Evolutionary conservation across 2,888 invertebrate genomes (phyloP).

Genomic region (Shargacucullia verbasci): DNA sequence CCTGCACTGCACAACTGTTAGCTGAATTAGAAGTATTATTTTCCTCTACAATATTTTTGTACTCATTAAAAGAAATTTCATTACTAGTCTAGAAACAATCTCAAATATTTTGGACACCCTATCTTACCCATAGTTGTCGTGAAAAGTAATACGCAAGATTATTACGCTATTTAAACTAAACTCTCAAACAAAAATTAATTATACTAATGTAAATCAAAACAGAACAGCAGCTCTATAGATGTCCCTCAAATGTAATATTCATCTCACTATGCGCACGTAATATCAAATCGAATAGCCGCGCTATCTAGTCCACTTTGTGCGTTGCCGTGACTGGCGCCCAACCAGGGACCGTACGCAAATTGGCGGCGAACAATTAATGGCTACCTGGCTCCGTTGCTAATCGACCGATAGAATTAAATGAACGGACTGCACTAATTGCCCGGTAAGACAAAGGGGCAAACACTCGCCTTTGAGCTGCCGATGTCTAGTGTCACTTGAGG

Average conservation of each 20-base stretch:
- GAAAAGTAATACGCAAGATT: no score
- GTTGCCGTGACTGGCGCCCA: constrained; percentile 70
- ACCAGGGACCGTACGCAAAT: constrained; percentile 77
- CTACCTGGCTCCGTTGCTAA: constrained; percentile 84
- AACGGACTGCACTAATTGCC: constrained; percentile 88
- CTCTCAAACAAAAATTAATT: no score
- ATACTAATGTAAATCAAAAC: constrained; percentile 7
- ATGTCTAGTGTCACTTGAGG: constrained; percentile 86
- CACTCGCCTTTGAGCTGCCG: constrained; percentile 85
- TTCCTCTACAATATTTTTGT: neutral
- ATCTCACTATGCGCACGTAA: constrained; percentile 59
- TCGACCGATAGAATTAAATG: constrained; percentile 89
- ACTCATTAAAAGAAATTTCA: no score
- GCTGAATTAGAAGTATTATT: constrained; percentile 23
- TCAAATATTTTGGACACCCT: no score
- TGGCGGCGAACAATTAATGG: constrained; percentile 85
- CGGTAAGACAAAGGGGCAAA: constrained; percentile 88
- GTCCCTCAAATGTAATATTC: constrained; percentile 56
- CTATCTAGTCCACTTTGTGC: constrained; percentile 65
- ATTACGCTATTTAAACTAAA: no score
- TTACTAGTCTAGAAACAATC: no score
- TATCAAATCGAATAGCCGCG: constrained; percentile 62
- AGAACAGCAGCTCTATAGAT: constrained; percentile 28
- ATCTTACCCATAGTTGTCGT: no score
- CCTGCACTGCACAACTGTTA: constrained; percentile 43